Conservation (phyloP, 2,888 invertebrate species). For the Spodoptera exigua region DNA sequence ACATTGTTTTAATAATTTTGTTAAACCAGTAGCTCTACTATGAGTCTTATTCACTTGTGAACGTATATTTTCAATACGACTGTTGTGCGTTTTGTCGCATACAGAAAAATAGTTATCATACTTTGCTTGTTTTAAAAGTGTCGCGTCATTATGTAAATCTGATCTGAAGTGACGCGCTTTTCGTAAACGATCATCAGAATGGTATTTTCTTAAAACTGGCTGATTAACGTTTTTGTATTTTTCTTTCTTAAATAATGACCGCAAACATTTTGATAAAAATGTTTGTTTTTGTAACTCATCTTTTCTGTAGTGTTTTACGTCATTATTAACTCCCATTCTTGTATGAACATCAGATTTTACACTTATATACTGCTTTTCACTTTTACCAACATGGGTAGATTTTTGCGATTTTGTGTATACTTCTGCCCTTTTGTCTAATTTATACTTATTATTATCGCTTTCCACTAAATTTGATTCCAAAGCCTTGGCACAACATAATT, state of each 20-base stretch:
- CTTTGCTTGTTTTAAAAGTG: neutral
- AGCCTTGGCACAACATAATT: neutral
- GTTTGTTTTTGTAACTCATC: neutral
- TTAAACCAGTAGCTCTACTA: conserved; percentile 1
- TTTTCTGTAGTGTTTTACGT: conserved; percentile 12
- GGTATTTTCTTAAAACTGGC: no score
- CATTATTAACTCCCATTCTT: conserved; percentile 15
- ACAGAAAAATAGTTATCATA: neutral
- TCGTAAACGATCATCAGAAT: no score
- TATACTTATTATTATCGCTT: neutral
- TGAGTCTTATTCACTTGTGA: conserved; percentile 5
- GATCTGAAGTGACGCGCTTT: neutral
- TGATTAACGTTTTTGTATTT: no score
- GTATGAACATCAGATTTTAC: conserved; percentile 17
- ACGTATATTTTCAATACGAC: neutral
- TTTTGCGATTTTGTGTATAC: neutral
- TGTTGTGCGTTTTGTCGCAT: conserved; percentile 6
- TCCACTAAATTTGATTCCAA: neutral
- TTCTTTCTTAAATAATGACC: no score
- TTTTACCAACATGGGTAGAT: neutral
- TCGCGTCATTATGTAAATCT: neutral
- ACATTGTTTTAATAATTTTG: conserved; percentile 4
- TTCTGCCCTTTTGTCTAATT: neutral
- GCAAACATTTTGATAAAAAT: no score
- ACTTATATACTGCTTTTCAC: neutral